Evolutionary conservation across 1,140 invertebrate species (phyloP).

Genomic region (Phymastichus coffea): DNA sequence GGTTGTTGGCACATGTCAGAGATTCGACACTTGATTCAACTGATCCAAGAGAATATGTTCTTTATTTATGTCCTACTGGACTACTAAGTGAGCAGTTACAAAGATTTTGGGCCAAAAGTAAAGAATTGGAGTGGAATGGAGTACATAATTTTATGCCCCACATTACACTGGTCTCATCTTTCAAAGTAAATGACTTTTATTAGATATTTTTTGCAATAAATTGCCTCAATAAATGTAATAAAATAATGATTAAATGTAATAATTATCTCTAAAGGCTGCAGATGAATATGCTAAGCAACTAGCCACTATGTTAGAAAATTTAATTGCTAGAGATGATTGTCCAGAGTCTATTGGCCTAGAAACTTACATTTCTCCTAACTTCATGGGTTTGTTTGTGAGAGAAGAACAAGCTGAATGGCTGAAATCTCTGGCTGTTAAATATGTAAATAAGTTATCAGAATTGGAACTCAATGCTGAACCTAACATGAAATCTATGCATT

Average conservation of each 20-base stretch:
- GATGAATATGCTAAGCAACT: slow-evolving; percentile 70
- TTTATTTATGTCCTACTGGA: slow-evolving; percentile 83
- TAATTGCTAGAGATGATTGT: slow-evolving; percentile 67
- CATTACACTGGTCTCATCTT: slow-evolving; percentile 85
- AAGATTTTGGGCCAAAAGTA: slow-evolving; percentile 79
- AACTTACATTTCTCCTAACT: slow-evolving; percentile 80
- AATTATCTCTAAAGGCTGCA: slow-evolving; percentile 60
- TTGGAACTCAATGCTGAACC: slow-evolving; percentile 70
- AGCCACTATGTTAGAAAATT: slow-evolving; percentile 64
- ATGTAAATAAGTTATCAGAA: slow-evolving; percentile 74
- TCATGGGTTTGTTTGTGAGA: slow-evolving; percentile 83
- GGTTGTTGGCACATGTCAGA: slow-evolving; percentile 85
- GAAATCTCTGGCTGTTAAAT: slow-evolving; percentile 72
- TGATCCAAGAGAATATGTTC: slow-evolving; percentile 77
- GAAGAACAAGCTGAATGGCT: slow-evolving; percentile 75
- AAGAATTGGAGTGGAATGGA: slow-evolving; percentile 78
- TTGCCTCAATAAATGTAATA: background rate
- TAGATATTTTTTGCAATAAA: slow-evolving; percentile 1
- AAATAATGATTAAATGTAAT: background rate
- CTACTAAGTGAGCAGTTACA: slow-evolving; percentile 68
- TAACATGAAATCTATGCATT: slow-evolving; percentile 80
- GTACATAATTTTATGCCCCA: slow-evolving; percentile 87
- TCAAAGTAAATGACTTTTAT: slow-evolving; percentile 66
- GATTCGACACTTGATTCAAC: slow-evolving; percentile 76
- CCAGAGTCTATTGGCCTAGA: slow-evolving; percentile 69